Evolutionary conservation across 2,797 vertebrate species (phyloP).

Genomic region (Lutjanus campechanus): DNA sequence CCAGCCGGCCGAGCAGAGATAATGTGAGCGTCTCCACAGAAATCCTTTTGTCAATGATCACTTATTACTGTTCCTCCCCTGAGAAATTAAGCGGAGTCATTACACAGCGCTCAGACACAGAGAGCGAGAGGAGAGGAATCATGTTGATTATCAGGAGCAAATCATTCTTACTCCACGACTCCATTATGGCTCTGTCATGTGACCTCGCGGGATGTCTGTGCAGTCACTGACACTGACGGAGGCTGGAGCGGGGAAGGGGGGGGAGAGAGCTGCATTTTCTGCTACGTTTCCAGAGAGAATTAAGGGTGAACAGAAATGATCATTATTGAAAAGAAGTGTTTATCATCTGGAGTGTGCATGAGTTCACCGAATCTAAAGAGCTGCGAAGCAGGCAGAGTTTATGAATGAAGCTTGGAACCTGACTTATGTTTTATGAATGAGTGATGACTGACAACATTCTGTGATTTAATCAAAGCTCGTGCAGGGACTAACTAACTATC

Average conservation of each 20-base stretch:
- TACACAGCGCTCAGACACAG: slow-evolving; percentile 58
- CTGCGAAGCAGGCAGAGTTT: not conserved
- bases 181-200: slow-evolving; percentile 57
- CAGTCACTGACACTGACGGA: slow-evolving; percentile 4
- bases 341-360: slow-evolving; percentile 12
- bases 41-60: slow-evolving; percentile 78
- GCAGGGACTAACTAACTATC: not conserved
- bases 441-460: not conserved
- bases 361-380: slow-evolving; percentile 9
- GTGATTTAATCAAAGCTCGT: not conserved
- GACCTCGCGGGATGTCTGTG: slow-evolving; percentile 29
- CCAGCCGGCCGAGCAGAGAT: slow-evolving; percentile 43
- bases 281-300: not conserved
- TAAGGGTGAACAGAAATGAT: slow-evolving; percentile 4
- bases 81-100: slow-evolving; percentile 79
- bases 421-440: not conserved
- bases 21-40: slow-evolving; percentile 64
- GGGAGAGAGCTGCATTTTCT: not conserved
- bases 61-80: slow-evolving; percentile 71
- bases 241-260: fast-evolving
- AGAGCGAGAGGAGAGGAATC: slow-evolving; percentile 37
- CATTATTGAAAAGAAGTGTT: not conserved
- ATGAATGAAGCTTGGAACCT: not conserved
- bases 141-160: slow-evolving; percentile 64
- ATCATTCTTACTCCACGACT: slow-evolving; percentile 61